These are phyloP conservation scores for Sthenelais limicola DNA, from an alignment of 2,888 invertebrate species.

Conservation along the genomic window DNA sequence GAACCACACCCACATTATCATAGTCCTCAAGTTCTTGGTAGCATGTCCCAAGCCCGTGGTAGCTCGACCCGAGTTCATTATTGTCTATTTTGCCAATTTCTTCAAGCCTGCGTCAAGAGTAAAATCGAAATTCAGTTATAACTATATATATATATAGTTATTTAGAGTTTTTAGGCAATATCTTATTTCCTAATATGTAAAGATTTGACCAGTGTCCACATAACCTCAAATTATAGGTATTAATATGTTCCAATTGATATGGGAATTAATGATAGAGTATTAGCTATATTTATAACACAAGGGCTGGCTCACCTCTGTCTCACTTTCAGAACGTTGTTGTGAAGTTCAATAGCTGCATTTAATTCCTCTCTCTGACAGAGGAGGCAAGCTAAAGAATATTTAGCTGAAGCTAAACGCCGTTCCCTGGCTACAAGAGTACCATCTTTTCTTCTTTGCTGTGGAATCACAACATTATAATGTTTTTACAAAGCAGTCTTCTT, in stretches of 20 bases:
- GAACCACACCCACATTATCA: slow-evolving; percentile 18
- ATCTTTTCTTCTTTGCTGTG: slow-evolving; percentile 5
- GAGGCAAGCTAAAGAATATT: slow-evolving; percentile 5
- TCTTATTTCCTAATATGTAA: too few relatives aligned
- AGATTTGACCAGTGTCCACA: too few relatives aligned
- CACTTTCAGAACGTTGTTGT: not conserved
- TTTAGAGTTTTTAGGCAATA: too few relatives aligned
- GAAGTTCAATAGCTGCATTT: not conserved
- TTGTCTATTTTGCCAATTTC: not conserved
- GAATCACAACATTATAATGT: too few relatives aligned
- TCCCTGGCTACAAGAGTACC: not conserved
- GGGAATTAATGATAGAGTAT: too few relatives aligned
- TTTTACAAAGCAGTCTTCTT: too few relatives aligned
- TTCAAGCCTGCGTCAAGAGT: not conserved
- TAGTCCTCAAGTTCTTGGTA: not conserved
- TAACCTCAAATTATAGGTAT: too few relatives aligned
- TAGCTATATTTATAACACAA: too few relatives aligned
- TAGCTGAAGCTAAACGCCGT: not conserved
- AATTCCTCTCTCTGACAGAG: slow-evolving; percentile 2
- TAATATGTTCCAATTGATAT: too few relatives aligned
- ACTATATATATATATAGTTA: not conserved
- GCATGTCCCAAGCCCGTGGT: slow-evolving; percentile 18
- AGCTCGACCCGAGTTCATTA: not conserved
- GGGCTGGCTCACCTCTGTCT: not conserved
- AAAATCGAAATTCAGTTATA: not conserved